These are phyloP conservation scores for Sminthopsis crassicaudata DNA, from an alignment of 2,113 vertebrate genomes.

Conservation along the genomic window DNA sequence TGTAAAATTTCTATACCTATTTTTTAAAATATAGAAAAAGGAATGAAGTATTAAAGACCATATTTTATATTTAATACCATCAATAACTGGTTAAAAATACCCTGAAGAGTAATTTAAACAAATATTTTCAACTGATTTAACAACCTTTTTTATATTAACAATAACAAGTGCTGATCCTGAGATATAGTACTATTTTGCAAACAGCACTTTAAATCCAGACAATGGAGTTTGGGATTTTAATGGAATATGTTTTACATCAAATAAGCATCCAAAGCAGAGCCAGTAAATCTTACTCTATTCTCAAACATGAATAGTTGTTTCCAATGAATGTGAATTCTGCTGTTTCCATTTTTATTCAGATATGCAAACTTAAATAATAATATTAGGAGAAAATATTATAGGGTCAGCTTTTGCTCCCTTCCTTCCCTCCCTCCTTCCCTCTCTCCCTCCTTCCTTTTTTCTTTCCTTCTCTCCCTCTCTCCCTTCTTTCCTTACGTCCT, in stretches of 20 bases:
- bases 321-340: constrained; percentile 39
- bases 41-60: constrained; percentile 37
- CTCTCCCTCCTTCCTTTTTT: too few species aligned
- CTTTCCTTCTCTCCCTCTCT: too few species aligned
- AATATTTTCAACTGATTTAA: constrained; percentile 35
- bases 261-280: constrained; percentile 35
- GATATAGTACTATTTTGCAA: constrained; percentile 58
- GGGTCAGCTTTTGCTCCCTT: not conserved
- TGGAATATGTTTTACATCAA: constrained; percentile 63
- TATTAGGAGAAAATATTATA: not conserved
- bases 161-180: constrained; percentile 28
- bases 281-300: constrained; percentile 39
- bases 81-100: constrained; percentile 40
- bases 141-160: constrained; percentile 33
- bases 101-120: constrained; percentile 53
- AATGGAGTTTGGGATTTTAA: constrained; percentile 42
- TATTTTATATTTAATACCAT: not conserved
- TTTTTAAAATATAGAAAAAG: constrained; percentile 25
- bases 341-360: constrained; percentile 9
- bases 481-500: too few species aligned
- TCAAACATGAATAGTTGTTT: constrained; percentile 35
- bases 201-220: constrained; percentile 22
- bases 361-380: constrained; percentile 58
- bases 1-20: constrained; percentile 34
- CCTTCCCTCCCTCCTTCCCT: rapidly evolving